These are phyloP conservation scores for Archips crataeganus DNA, from an alignment of 2,888 invertebrate genomes.

Conservation along the genomic window DNA sequence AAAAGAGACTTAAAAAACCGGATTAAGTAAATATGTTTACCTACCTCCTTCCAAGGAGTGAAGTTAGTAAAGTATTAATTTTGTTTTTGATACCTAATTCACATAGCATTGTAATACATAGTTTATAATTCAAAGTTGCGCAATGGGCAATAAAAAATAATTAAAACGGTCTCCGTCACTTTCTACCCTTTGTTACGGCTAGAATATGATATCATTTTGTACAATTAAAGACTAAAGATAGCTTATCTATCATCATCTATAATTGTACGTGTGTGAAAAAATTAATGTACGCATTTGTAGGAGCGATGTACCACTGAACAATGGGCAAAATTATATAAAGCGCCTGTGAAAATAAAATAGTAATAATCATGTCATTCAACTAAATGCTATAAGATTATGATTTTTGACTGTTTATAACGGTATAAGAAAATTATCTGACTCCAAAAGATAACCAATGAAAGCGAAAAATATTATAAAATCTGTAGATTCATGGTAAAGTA, in stretches of 20 bases:
- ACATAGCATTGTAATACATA: neutral
- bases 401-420: too few species aligned
- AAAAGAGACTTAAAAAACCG: neutral
- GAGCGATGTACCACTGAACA: neutral
- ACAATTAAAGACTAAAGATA: conserved; percentile 7
- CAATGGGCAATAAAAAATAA: conserved; percentile 16
- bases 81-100: neutral
- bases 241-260: conserved; percentile 14
- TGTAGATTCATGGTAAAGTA: too few species aligned
- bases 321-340: neutral
- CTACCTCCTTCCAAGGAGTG: neutral
- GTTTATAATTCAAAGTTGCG: neutral
- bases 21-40: neutral
- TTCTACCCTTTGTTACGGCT: conserved; percentile 21
- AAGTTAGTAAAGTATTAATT: neutral
- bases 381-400: neutral
- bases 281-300: neutral
- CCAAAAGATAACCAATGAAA: too few species aligned
- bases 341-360: conserved; percentile 22
- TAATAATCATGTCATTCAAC: conserved; percentile 1
- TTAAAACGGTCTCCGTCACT: neutral
- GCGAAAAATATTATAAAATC: too few species aligned
- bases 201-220: conserved; percentile 26
- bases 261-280: conserved; percentile 21
- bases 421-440: too few species aligned